phyloP scores from a whole-genome alignment of 2,797 vertebrate species.

The Gallirallus australis region DNA sequence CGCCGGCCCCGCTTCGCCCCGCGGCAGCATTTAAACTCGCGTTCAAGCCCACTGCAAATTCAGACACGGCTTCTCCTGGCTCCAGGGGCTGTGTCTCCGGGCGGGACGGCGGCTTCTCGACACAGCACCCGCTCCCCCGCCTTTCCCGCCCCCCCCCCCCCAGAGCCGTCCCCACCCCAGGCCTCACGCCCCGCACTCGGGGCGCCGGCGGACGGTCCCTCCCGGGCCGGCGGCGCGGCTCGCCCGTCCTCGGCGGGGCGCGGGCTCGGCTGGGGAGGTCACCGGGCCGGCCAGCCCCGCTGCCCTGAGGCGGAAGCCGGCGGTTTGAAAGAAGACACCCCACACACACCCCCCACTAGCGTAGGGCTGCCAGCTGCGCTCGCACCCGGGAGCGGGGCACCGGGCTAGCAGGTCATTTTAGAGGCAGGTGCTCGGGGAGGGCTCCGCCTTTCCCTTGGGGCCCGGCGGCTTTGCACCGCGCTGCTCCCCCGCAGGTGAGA shows the following conservation, averaged over 20 bases:
- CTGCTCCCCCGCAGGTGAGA: not conserved
- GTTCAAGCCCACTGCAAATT: not conserved
- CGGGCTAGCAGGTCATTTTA: not conserved
- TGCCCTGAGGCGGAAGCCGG: not conserved
- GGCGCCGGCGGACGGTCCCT: not conserved
- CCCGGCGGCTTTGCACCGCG: not conserved
- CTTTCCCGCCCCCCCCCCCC: too few relatives aligned
- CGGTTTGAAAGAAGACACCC: too few relatives aligned
- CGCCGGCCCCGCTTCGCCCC: not conserved
- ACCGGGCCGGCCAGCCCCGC: too few relatives aligned
- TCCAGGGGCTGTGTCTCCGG: not conserved
- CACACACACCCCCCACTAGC: not conserved
- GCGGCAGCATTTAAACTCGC: not conserved
- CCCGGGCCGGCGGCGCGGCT: not conserved
- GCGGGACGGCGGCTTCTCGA: not conserved
- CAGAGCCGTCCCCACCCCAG: not conserved
- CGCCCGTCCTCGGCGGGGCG: not conserved
- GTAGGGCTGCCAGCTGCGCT: not conserved
- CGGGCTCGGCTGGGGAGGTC: not conserved
- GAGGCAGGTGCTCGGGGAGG: not conserved
- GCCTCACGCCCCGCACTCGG: not conserved
- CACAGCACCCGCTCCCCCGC: not conserved
- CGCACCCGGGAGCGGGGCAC: not conserved
- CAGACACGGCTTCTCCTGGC: not conserved
- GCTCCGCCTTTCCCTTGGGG: not conserved